Evolutionary conservation across 2,888 invertebrate genomes (phyloP), one percentile per base, ranked within the genome.

Genomic region (Catocala sponsa): DNA sequence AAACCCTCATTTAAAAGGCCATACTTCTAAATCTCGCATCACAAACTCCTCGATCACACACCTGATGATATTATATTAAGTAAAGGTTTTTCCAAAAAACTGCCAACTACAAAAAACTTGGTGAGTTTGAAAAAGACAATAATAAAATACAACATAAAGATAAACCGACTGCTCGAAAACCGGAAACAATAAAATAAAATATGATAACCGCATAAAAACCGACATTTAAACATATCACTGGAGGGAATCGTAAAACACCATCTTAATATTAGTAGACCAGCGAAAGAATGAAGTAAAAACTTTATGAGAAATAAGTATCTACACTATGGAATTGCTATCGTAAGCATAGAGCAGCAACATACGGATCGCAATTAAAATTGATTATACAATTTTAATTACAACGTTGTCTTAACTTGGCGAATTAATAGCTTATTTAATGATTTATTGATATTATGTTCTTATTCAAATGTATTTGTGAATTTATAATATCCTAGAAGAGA

Each of bases 101-200:
- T 58, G 42, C 58, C 55, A 54, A 60, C 38, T 66, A 49, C 55
- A 71, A 71, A 75, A 61, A 75, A 59, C 49, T 58, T 54, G 41
- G 53, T 56, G 59, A 13, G 32, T 46, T 51, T 58, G 57, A 69
- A 70, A 68, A 78, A 78, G 70, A 74, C 72, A 74, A 77, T 64
- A 76, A 76, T 78, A 76, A 82, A 80, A 81, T 68, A 59, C 70
- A 72, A 70, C 74, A 72, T 76, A 74, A 80, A 78, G 74, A 80
- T 82, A 71, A 73, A 67, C 68, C 60, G 41, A 56, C 70, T 44
- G 58, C 62, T 65, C 62, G 66, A 70, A 78, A 74, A 80, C 73
- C 78, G 82, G 82, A 82, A 77, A 75, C 68, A 67, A 71, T 81
- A 79, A 80, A 78, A 70, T 65, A 68, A 74, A 63, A 64, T 68